Evolutionary conservation across 2,888 invertebrate species (phyloP).

Genomic region (Dioctria rufipes): DNA sequence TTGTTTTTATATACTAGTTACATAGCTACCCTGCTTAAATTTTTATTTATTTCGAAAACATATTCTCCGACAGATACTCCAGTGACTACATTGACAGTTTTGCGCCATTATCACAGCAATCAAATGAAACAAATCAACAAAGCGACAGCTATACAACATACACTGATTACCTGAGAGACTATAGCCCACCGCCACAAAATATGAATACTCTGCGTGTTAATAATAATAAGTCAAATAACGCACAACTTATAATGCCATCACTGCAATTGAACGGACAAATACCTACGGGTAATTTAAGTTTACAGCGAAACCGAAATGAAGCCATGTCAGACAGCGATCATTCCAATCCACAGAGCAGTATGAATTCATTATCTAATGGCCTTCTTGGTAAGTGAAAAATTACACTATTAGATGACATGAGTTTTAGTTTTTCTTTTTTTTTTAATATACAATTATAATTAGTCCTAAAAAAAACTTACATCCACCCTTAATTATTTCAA

Average conservation of each 20-base stretch:
- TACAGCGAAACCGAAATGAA: constrained; percentile 66
- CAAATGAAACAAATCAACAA: constrained; percentile 75
- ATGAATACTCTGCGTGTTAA: constrained; percentile 64
- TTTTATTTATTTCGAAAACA: too few relatives aligned
- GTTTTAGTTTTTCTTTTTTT: not conserved
- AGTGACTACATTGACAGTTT: constrained; percentile 69
- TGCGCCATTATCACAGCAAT: constrained; percentile 60
- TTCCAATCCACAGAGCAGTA: constrained; percentile 70
- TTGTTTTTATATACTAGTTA: too few relatives aligned
- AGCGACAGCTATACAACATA: constrained; percentile 91
- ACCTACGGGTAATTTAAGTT: constrained; percentile 61
- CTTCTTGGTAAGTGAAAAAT: constrained; percentile 54
- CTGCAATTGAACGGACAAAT: constrained; percentile 61
- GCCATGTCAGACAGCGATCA: constrained; percentile 69
- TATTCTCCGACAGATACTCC: constrained; percentile 65
- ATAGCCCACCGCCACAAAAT: constrained; percentile 82
- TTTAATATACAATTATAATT: not conserved
- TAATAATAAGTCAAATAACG: constrained; percentile 34
- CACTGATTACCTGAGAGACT: constrained; percentile 90
- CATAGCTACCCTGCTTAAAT: too few relatives aligned
- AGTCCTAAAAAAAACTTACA: too few relatives aligned
- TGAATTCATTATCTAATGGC: constrained; percentile 71
- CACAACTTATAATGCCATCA: constrained; percentile 47
- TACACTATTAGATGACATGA: not conserved
- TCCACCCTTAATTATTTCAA: not conserved